Evolutionary conservation across 2,888 invertebrate species (phyloP).

Genomic region (Agriopis leucophaearia): DNA sequence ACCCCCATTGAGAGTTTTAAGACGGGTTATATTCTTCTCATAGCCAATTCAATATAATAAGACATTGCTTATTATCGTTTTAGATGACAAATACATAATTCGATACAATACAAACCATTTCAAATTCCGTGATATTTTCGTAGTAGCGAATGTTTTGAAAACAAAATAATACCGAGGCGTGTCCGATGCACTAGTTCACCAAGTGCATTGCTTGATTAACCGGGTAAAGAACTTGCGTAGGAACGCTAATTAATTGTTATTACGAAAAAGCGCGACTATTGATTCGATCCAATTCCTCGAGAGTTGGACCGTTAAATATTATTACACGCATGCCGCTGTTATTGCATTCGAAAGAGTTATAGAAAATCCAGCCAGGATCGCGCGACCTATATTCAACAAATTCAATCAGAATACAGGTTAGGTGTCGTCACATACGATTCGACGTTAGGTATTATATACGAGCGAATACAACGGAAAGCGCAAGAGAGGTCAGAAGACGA

Average conservation of each 20-base stretch:
- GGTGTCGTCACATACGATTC: no score
- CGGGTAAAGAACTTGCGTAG: constrained; percentile 53
- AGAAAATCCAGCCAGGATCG: constrained; percentile 32
- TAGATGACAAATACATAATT: constrained; percentile 1
- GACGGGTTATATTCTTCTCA: no score
- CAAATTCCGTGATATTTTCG: neutral
- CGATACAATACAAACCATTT: neutral
- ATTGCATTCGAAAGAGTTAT: constrained; percentile 16
- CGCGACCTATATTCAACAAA: constrained; percentile 37
- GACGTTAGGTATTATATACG: no score
- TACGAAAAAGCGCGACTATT: constrained; percentile 56
- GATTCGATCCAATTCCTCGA: constrained; percentile 64
- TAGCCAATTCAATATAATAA: no score
- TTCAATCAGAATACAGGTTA: constrained; percentile 28
- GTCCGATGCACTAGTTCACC: constrained; percentile 34
- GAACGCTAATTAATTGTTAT: constrained; percentile 53
- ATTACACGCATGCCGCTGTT: constrained; percentile 14
- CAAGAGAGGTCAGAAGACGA: no score
- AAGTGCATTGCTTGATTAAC: constrained; percentile 50
- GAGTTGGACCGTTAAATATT: constrained; percentile 50
- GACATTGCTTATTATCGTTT: neutral
- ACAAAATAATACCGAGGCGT: constrained; percentile 15
- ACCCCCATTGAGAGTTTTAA: no score
- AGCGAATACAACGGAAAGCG: no score
- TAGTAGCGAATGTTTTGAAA: constrained; percentile 12